Evolutionary conservation across 2,797 vertebrate species (phyloP), one percentile per base, ranked within the genome.

Genomic region (Amphiprion clarkii): DNA sequence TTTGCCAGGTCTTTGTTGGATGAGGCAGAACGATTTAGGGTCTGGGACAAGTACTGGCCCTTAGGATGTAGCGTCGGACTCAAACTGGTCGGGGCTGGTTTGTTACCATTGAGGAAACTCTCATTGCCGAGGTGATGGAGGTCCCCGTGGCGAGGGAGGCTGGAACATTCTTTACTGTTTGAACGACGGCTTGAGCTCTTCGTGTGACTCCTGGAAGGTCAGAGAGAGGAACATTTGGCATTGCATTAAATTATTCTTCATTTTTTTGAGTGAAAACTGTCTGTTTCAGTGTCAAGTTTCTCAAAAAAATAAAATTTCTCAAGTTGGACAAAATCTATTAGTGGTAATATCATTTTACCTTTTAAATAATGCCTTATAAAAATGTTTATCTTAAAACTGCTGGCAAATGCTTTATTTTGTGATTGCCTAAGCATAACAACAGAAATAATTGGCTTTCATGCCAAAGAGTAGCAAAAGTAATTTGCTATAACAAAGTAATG

Each of bases 121-220:
- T 99, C 97, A 6, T 95, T 98, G 88, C 96, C 88, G 2, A 94
- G 91, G 67, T 94, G 96, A 85, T 98, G 96, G 80, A 95, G 94
- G 82, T 99, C 98, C 3, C 98, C 98, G 36, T 96, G 95, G 72
- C 97, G 96, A 67, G 97, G 96, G 76, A 98, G 95, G 36, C 96
- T 97, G 78, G 97, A 97, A 81, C 97, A 95, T 85, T 99, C 98
- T 93, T 99, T 99, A 87, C 95, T 97, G 92, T 97, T 98, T 86
- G 97, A 96, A 90, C 96, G 95, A 72, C 98, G 97, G 85, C 96
- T 96, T 52, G 96, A 90, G 92, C 96, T 97, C 95, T 99, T 99
- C 89, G 86, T 95, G 91, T 97, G 97, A 91, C 95, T 98, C 95
- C 98, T 99, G 89, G 2, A 72, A 48, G 57, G 19, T 5, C 49